phyloP scores from a whole-genome alignment of 2,888 invertebrate species.

The Pogonocherus hispidulus region DNA sequence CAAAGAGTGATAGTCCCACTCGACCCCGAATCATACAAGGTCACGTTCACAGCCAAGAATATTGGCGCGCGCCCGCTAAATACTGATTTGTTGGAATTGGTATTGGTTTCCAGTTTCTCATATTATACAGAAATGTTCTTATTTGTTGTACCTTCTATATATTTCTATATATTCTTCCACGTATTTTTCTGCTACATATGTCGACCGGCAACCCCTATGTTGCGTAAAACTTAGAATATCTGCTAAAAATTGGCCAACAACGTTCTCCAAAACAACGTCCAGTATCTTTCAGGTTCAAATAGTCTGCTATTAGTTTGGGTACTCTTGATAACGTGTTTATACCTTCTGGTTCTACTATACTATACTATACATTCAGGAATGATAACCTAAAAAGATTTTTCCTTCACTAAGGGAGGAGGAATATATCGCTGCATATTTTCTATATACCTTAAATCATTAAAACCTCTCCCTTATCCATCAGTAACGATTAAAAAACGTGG shows the following conservation, averaged over 20 bases:
- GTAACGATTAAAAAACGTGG: not conserved
- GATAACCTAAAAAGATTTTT: not conserved
- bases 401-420: not conserved
- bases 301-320: not conserved
- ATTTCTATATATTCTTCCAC: not conserved
- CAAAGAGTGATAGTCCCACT: no score
- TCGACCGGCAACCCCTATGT: not conserved
- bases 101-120: not conserved
- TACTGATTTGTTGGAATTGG: no score
- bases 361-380: no score
- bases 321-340: not conserved
- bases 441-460: not conserved
- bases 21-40: no score
- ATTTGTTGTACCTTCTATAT: not conserved
- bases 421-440: not conserved
- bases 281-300: not conserved
- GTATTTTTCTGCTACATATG: no score
- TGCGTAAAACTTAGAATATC: not conserved
- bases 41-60: no score
- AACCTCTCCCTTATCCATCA: not conserved
- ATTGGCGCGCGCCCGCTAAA: no score
- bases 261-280: not conserved
- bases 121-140: not conserved
- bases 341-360: no score
- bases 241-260: no score